Base-by-base conservation (phyloP, 1,140 invertebrate species). In the Lepidurus arcticus region DNA sequence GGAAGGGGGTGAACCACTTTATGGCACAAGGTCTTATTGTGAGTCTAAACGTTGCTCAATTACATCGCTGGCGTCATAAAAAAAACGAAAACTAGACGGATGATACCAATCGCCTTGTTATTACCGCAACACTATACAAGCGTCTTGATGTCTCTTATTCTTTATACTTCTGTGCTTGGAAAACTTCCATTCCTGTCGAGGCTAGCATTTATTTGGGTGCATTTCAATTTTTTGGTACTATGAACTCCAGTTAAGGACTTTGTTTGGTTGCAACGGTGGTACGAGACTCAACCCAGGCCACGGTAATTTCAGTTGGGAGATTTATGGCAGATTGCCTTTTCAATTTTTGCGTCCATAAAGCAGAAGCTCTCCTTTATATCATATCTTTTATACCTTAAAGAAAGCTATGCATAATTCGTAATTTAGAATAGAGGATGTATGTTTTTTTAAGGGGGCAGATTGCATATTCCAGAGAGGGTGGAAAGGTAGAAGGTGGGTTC, bases 341-440 rank as follows among this genome's bases (percentile, higher is more conserved):
- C 13, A 21, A 21, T 65, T 16, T 65, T 13, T n/a, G 53, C 16
- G 16, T 13, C 53, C 21, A 21, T 21, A 65, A 65, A 13, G 53
- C 13, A 65, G 16, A 21, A 65, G 53, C 53, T 65, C 53, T 65
- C 53, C 53, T 13, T 65, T 21, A 13, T 65, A 65, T 65, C 53
- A 65, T 21, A 65, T 65, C 53, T 65, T 65, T 65, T 65, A 65
- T 4, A 21, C 53, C 21, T 65, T 65, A 65, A 21, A 3, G 8
- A 65, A 65, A 65, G 53, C 53, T 65, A 65, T 65, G 53, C 53
- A 65, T 65, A 65, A 65, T 65, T 65, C 53, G 53, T 65, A 0
- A 65, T 65, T 65, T 65, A 65, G 16, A 65, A 65, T 65, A 65
- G 53, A 65, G 53, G 13, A 65, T 65, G 21, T 65, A 65, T 65